Evolutionary conservation across 2,888 invertebrate species (phyloP).

Genomic region (Hirtodrosophila trivittata): DNA sequence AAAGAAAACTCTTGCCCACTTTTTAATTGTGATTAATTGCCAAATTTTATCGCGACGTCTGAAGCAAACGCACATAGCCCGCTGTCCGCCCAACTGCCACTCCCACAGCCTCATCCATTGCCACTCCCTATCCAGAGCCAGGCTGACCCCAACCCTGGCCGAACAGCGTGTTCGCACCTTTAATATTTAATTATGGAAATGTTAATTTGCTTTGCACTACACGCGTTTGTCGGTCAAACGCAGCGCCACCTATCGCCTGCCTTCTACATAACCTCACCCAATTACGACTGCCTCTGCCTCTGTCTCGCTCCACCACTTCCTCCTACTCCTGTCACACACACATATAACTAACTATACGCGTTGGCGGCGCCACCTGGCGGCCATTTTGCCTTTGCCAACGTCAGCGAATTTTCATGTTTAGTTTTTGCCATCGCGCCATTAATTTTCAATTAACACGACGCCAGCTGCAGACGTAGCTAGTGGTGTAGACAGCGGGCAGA

Average conservation of each 20-base stretch:
- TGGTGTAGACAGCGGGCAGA: background rate
- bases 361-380: conserved; percentile 62
- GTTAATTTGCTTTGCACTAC: conserved; percentile 75
- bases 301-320: background rate
- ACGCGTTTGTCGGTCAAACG: conserved; percentile 40
- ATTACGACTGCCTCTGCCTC: too few species aligned
- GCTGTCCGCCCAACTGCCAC: background rate
- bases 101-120: background rate
- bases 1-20: conserved; percentile 38
- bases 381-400: conserved; percentile 36
- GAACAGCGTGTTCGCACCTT: too few species aligned
- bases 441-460: conserved; percentile 77
- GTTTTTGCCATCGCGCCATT: conserved; percentile 77
- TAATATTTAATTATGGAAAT: conserved; percentile 72
- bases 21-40: conserved; percentile 65
- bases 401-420: conserved; percentile 74
- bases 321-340: background rate
- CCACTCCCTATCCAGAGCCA: too few species aligned
- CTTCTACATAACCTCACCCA: background rate
- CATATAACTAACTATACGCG: background rate
- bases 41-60: conserved; percentile 30
- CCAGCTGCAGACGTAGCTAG: conserved; percentile 59
- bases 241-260: conserved; percentile 4
- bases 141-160: too few species aligned
- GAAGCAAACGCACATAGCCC: background rate